phyloP scores from a whole-genome alignment of 2,888 invertebrate genomes.

The Andrena camellia region DNA sequence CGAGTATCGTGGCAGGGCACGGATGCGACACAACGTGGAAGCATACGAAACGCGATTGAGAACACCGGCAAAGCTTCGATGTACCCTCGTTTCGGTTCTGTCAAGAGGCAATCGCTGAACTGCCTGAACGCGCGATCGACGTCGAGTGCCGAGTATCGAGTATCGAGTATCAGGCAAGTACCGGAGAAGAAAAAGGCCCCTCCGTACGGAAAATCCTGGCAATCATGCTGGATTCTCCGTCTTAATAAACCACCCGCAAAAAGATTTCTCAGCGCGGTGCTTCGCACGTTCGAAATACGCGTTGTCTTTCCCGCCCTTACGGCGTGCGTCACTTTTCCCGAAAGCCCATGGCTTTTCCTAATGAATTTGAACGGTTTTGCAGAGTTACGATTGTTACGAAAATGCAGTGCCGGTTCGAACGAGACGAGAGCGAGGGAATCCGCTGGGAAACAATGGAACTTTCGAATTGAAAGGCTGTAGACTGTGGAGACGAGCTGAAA shows the following conservation, averaged over 20 bases:
- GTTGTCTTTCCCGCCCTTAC: not conserved
- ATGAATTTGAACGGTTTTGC: too few relatives aligned
- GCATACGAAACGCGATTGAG: not conserved
- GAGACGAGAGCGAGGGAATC: too few relatives aligned
- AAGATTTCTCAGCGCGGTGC: not conserved
- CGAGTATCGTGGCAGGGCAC: not conserved
- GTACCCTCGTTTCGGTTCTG: slow-evolving; percentile 2
- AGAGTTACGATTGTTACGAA: too few relatives aligned
- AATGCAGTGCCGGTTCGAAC: too few relatives aligned
- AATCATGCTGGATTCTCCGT: not conserved
- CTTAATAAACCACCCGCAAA: not conserved
- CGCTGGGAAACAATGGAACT: not conserved
- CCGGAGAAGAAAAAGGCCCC: not conserved
- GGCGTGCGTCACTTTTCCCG: too few relatives aligned
- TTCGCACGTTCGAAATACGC: not conserved
- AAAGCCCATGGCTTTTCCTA: too few relatives aligned
- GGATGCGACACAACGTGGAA: not conserved
- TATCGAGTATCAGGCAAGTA: slow-evolving; percentile 5
- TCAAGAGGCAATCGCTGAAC: not conserved
- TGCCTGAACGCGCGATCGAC: not conserved
- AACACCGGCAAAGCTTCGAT: not conserved
- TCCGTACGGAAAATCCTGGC: not conserved
- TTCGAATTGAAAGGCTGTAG: not conserved
- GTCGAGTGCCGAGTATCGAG: not conserved
- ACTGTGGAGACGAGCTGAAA: not conserved